A percentile compares a stretch with the other conserved stretches of the same genome.
phyloP scores from a whole-genome alignment of 2,113 vertebrate genomes.

The Dolichallabes microphthalmus region DNA sequence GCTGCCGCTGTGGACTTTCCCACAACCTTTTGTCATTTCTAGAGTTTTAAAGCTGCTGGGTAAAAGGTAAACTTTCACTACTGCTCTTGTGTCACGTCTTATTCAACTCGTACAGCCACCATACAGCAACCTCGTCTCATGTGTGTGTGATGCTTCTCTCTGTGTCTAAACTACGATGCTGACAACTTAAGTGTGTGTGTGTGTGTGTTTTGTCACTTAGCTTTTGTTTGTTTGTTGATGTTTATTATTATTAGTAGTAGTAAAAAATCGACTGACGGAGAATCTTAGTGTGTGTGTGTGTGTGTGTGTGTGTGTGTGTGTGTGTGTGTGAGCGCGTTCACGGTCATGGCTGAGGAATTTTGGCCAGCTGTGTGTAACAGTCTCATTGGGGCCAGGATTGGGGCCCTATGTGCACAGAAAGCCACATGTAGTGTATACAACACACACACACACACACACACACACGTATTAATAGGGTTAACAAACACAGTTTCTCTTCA shows the following conservation, averaged over 20 bases:
- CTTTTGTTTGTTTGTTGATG: neutral
- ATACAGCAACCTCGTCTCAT: neutral
- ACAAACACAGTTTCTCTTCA: neutral
- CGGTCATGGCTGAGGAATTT: constrained; percentile 68
- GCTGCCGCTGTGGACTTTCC: neutral
- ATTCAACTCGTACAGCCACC: too few species aligned
- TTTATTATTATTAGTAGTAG: constrained; percentile 46
- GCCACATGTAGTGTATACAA: constrained; percentile 18
- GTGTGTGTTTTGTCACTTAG: neutral
- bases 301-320: constrained; percentile 40
- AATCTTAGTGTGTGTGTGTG: constrained; percentile 66
- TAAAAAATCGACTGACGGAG: constrained; percentile 70
- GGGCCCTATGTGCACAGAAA: constrained; percentile 46
- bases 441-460: neutral
- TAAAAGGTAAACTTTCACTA: neutral
- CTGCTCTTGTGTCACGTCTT: neutral
- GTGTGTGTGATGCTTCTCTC: neutral
- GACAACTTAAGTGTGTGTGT: neutral
- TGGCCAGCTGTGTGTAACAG: constrained; percentile 71
- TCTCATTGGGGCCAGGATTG: constrained; percentile 62
- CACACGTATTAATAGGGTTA: neutral
- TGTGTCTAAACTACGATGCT: neutral
- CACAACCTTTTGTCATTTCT: neutral
- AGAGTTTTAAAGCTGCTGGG: neutral
- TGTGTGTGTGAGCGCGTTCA: constrained; percentile 48